Conservation (phyloP, 2,888 invertebrate genomes). For the Tiliacea citrago region DNA sequence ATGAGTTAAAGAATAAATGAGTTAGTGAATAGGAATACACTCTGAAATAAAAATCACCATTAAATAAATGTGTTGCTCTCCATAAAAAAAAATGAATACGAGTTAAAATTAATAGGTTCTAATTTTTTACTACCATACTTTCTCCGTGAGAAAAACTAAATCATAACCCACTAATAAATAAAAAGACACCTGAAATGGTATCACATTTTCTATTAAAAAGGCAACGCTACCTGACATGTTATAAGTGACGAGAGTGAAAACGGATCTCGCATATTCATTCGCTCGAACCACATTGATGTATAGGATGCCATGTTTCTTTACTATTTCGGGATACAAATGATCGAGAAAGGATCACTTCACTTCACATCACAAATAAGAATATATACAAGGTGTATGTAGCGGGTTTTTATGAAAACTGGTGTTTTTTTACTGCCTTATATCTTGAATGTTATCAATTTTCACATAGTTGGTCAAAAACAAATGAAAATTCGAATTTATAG, state of each 20-base stretch:
- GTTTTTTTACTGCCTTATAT: conserved; percentile 2
- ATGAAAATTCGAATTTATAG: background rate
- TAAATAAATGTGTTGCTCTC: background rate
- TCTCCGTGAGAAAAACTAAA: background rate
- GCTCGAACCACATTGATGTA: conserved; percentile 51
- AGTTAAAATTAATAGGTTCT: background rate
- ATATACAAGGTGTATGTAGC: background rate
- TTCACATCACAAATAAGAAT: conserved; percentile 42
- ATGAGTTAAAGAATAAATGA: no score
- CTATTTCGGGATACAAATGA: conserved; percentile 60
- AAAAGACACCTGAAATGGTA: conserved; percentile 25
- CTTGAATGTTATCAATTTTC: background rate
- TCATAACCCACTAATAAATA: conserved; percentile 37
- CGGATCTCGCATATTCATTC: conserved; percentile 59
- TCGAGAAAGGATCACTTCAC: conserved; percentile 46
- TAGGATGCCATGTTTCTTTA: conserved; percentile 35
- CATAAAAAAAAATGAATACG: background rate
- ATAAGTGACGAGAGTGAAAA: conserved; percentile 70
- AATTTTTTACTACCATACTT: background rate
- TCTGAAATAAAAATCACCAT: background rate
- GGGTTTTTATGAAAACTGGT: background rate
- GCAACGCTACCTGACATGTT: conserved; percentile 66
- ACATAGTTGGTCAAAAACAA: background rate
- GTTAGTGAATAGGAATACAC: background rate
- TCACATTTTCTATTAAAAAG: conserved; percentile 58